Evolutionary conservation across 1,140 invertebrate genomes (phyloP), one percentile per base, ranked within the genome.

Genomic region (Ptiloglossa arizonensis): DNA sequence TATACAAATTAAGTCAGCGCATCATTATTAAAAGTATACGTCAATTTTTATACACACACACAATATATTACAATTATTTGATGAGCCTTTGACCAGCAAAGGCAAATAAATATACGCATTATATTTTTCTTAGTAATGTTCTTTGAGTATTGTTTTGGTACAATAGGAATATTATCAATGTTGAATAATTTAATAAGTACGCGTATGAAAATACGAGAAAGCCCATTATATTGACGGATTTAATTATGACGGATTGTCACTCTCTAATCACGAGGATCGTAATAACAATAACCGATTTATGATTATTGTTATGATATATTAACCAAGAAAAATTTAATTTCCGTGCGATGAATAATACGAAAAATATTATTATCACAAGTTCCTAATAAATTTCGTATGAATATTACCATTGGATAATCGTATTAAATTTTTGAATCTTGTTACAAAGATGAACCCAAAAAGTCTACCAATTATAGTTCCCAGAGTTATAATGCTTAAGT

Each of bases 11-110:
- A 59, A 75, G 13, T 74, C 41, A 62, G 6, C 62, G 41, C 46
- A 22, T 71, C 56, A 17, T 81, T 81, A 78, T 77, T 81, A 81
- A 78, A 81, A 72, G 60, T 80, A 80, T 54, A 77, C 74, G 46
- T 60, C 22, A 17, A 74, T 63, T 69, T 59, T 70, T 76, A 69
- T 76, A 67, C 73, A 75, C 64, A 67, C 27, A 44, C 56, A 67
- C 79, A 60, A 60, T 76, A 80, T 80, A 80, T 78, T 74, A 60
- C 63, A 60, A 48, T 79, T 17, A 80, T 79, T 73, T 64, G 11
- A 78, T 29, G 24, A 80, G 38, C 80, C 86, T 86, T 85, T 44
- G 86, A 59, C 83, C 87, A 68, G 87, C 85, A 82, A 84, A 88
- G 85, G 80, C 68, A 50, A 70, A 67, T 70, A 70, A 73, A 75